Base-by-base conservation (phyloP, 2,113 vertebrate genomes). In the Oreochromis aureus region DNA sequence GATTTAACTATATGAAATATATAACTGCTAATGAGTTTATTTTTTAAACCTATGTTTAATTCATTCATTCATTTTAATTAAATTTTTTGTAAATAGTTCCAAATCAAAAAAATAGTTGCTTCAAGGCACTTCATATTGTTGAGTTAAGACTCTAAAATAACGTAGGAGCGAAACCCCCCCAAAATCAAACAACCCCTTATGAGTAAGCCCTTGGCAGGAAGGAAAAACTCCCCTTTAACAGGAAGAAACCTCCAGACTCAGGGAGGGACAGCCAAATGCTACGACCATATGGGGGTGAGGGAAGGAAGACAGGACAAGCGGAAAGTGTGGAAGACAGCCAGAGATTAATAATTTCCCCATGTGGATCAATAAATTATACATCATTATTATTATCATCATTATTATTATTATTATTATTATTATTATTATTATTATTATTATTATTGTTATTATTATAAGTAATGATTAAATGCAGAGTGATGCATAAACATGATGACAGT, bases 71-170 rank as follows among this genome's bases (percentile, higher is more conserved):
- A n/a, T 66, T 36, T n/a, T 66, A 66, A n/a, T 36, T 12, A 12
- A 1, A 36, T 36, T 12, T n/a, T 12, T 1, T 66, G 18, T 36
- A 66, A 66, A 36, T 36, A n/a, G 18, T 66, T 66, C 32, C 34
- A n/a, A 66, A 66, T 36, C 10, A 66, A 36, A 66, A 36, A 18
- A n/a, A 12, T n/a, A 36, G 6, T 36, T 66, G 18, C 32, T 34
- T 63, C 30, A 63, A 63, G 59, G 30, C 0, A 0, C 59, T 63
- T 63, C 0, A 63, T 63, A 63, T 34, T 63, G 10, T 63, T n/a
- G 36, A 63, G 59, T 63, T 63, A 36, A 63, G 18, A 36, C 32
- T 63, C 3, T 63, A 36, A 59, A 63, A 63, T 63, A 63, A 36
- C 3, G 15, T 19, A 34, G 30, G 9, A 3, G 30, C 3, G 8